Conservation (phyloP, 2,888 invertebrate genomes). For the Drosophila affinis region DNA sequence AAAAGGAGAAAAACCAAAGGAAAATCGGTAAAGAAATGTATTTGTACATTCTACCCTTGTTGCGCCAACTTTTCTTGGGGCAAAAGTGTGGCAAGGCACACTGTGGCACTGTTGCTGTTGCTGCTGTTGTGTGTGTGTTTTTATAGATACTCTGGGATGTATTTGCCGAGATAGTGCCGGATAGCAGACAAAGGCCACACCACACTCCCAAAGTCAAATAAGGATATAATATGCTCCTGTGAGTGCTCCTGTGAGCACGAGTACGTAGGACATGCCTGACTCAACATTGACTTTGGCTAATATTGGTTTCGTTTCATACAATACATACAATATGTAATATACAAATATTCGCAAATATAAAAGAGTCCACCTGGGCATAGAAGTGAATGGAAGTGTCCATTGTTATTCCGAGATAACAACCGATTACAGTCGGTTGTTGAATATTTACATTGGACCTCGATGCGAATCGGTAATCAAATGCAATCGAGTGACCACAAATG, state of each 20-base stretch:
- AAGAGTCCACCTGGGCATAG: too few relatives aligned
- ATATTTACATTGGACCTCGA: slow-evolving; percentile 2
- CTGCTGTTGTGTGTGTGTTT: slow-evolving; percentile 14
- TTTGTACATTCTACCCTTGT: slow-evolving; percentile 14
- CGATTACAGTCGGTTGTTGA: slow-evolving; percentile 9
- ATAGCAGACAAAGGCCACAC: slow-evolving; percentile 26
- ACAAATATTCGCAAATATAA: slow-evolving; percentile 15
- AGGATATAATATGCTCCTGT: slow-evolving; percentile 32
- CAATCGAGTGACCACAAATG: not conserved
- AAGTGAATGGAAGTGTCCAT: not conserved
- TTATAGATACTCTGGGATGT: slow-evolving; percentile 28
- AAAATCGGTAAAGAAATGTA: slow-evolving; percentile 16
- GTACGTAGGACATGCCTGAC: slow-evolving; percentile 20
- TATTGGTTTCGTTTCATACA: slow-evolving; percentile 42
- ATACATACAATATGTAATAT: slow-evolving; percentile 32
- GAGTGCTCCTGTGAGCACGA: slow-evolving; percentile 7
- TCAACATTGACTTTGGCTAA: slow-evolving; percentile 48
- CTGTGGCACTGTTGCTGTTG: slow-evolving; percentile 4
- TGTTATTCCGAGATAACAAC: slow-evolving; percentile 28
- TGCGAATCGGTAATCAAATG: not conserved
- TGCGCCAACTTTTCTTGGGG: slow-evolving; percentile 12
- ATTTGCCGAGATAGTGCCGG: slow-evolving; percentile 29
- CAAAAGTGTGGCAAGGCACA: slow-evolving; percentile 16
- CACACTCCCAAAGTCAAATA: slow-evolving; percentile 19
- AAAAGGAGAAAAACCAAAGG: not conserved